These are phyloP conservation scores for Dendropsophus ebraccatus DNA, from an alignment of 2,113 vertebrate genomes.

Conservation along the genomic window DNA sequence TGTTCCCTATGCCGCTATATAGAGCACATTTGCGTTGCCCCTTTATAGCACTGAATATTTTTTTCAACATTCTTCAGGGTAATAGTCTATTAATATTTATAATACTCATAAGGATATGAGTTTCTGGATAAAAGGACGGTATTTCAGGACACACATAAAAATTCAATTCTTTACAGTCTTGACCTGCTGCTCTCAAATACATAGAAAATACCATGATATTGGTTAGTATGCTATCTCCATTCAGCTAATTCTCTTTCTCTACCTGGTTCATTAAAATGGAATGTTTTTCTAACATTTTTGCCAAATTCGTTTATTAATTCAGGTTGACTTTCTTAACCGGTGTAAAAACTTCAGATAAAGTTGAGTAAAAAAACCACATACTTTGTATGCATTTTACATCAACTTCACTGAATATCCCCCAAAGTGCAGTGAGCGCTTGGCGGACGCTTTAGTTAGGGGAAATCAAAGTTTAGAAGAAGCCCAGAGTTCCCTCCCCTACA, in stretches of 20 bases:
- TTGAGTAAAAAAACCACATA: constrained; percentile 16
- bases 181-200: not conserved
- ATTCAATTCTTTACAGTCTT: not conserved
- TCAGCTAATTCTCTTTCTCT: not conserved
- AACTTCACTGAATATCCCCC: constrained; percentile 12
- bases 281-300: not conserved
- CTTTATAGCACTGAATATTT: not conserved
- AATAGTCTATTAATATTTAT: not conserved
- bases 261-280: not conserved
- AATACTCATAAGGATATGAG: not conserved
- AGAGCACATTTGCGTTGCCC: too few species aligned
- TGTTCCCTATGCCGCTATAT: too few species aligned
- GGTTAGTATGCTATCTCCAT: not conserved
- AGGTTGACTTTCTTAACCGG: not conserved
- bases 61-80: not conserved
- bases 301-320: not conserved
- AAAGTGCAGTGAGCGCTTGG: not conserved
- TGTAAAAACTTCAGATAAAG: not conserved
- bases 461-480: constrained; percentile 17
- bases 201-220: not conserved
- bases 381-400: constrained; percentile 16
- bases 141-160: not conserved
- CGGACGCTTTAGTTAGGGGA: not conserved
- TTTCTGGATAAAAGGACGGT: not conserved
- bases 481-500: constrained; percentile 19